These are phyloP conservation scores for Scelioninae gen. 1 DNA, from an alignment of 2,888 invertebrate genomes.

Conservation along the genomic window DNA sequence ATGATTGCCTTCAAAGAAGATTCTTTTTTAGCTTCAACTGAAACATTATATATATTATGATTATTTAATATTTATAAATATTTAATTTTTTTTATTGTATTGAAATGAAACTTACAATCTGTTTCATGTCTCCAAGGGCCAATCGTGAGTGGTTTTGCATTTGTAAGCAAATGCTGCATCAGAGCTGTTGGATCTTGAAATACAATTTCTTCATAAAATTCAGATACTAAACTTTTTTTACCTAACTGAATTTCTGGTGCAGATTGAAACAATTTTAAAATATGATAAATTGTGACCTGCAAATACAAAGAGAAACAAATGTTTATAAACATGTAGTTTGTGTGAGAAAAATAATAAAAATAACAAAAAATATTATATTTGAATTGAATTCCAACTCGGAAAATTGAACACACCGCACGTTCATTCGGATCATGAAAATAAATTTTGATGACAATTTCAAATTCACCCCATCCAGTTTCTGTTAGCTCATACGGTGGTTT, in stretches of 20 bases:
- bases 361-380: too few relatives aligned
- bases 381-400: too few relatives aligned
- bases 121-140: constrained; percentile 93
- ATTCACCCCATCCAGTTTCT: constrained; percentile 99
- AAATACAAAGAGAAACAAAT: constrained; percentile 85
- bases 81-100: too few relatives aligned
- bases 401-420: constrained; percentile 89
- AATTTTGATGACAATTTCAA: constrained; percentile 98
- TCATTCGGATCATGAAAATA: constrained; percentile 98
- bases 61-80: constrained; percentile 14
- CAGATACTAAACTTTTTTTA: constrained; percentile 92
- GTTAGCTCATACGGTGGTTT: constrained; percentile 98
- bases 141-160: constrained; percentile 89
- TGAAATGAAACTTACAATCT: constrained; percentile 91
- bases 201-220: constrained; percentile 98
- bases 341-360: background rate
- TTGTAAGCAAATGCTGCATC: constrained; percentile 94
- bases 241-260: constrained; percentile 85
- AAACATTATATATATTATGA: constrained; percentile 13
- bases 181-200: constrained; percentile 95
- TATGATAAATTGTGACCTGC: constrained; percentile 97
- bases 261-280: constrained; percentile 96
- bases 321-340: background rate
- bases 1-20: constrained; percentile 91
- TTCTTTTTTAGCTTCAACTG: constrained; percentile 95